Conservation (phyloP, 2,113 vertebrate species). For the Coptodon rendalli region DNA sequence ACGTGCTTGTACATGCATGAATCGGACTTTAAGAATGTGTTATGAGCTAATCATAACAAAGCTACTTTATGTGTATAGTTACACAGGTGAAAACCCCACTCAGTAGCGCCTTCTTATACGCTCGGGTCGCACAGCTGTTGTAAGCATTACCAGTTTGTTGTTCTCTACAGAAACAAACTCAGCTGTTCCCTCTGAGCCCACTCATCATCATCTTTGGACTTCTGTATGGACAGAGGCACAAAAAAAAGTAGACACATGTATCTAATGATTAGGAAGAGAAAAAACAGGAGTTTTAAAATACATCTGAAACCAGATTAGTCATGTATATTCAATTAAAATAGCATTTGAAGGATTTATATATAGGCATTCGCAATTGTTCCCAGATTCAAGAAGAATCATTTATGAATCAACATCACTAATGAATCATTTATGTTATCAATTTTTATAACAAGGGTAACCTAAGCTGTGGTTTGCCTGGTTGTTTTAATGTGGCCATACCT, state of each 20-base stretch:
- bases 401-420: not conserved
- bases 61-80: not conserved
- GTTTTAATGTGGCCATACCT: slow-evolving; percentile 76
- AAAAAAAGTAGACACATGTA: not conserved
- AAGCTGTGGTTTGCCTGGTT: slow-evolving; percentile 71
- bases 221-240: slow-evolving; percentile 3
- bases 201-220: slow-evolving; percentile 29
- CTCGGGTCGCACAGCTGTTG: slow-evolving; percentile 52
- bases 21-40: not conserved
- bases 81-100: not conserved
- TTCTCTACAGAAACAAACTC: slow-evolving; percentile 16
- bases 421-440: not conserved
- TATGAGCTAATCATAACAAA: not conserved
- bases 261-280: not conserved
- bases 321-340: not conserved
- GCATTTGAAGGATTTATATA: not conserved
- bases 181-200: slow-evolving; percentile 36
- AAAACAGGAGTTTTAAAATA: not conserved
- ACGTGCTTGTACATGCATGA: not conserved
- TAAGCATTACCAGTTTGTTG: slow-evolving; percentile 57
- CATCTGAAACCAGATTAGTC: not conserved
- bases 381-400: not conserved
- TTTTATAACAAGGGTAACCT: slow-evolving; percentile 75
- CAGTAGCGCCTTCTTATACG: not conserved
- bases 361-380: not conserved